Evolutionary conservation across 2,113 vertebrate genomes (phyloP), one percentile per base, ranked within the genome.

Genomic region (Poecile atricapillus): DNA sequence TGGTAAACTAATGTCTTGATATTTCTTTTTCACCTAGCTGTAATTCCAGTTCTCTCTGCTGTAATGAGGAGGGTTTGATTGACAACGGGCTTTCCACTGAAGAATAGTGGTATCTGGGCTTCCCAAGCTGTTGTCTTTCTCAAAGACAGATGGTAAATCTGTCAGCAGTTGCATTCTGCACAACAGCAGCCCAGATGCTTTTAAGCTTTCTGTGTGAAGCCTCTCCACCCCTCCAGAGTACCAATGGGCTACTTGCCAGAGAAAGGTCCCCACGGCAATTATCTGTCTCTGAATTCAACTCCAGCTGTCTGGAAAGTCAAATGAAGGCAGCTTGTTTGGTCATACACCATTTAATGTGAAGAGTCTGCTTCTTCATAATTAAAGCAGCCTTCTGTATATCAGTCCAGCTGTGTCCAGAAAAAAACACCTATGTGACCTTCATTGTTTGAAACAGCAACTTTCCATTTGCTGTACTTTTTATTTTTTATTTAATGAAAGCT

Each of bases 101-200:
- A 82, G 76, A 89, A 75, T 55, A 22, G 87, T 86, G 77, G 33
- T 94, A 92, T 95, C 95, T 94, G 78, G 93, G 59, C 79, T 98
- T 92, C 95, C 69, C 56, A 94, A 92, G 92, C 89, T 95, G 63
- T 44, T 97, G 86, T 93, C 94, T 97, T 96, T 96, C 96, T 97
- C 94, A 95, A 95, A 97, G 97, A 93, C 98, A 98, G 97, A 97
- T 98, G 97, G 97, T 98, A 97, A 97, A 98, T 98, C 97, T 97
- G 95, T 97, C 97, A 98, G 91, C 96, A 94, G 96, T 86, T 93
- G 84, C 96, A 81, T 81, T 97, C 93, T 93, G 87, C 92, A 93
- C 91, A 97, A 97, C 95, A 97, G 95, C 94, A 96, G 97, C 95
- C 97, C 98, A 98, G 94, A 98, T 97, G 95, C 98, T 97, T 97